Percentiles rank a stretch among this genome's conserved stretches.
phyloP scores from a whole-genome alignment of 2,797 vertebrate species.

The Ambastaia sidthimunki region DNA sequence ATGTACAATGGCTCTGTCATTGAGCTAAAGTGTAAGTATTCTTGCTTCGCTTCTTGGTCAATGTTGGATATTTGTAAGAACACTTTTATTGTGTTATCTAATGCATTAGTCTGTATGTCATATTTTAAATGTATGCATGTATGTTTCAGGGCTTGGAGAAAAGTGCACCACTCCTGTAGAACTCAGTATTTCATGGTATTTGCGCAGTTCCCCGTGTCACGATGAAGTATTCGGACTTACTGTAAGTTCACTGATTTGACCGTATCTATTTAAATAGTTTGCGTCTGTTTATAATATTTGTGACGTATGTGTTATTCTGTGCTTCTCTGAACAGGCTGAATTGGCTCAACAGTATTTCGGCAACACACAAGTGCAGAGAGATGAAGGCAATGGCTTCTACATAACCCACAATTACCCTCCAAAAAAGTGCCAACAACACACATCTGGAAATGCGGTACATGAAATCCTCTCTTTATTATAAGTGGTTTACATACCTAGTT shows the following conservation, averaged over 20 bases:
- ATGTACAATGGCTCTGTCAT: slow-evolving; percentile 71
- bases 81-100: neutral
- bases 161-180: neutral
- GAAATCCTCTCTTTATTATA: neutral
- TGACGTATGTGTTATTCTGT: neutral
- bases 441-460: slow-evolving; percentile 56
- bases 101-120: neutral
- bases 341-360: neutral
- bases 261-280: neutral
- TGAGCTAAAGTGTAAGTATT: slow-evolving; percentile 68
- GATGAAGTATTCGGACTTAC: slow-evolving; percentile 68
- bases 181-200: slow-evolving; percentile 75
- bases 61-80: neutral
- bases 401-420: slow-evolving; percentile 54
- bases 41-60: neutral
- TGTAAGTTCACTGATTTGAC: slow-evolving; percentile 62
- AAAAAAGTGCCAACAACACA: slow-evolving; percentile 46
- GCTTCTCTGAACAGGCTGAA: slow-evolving; percentile 35
- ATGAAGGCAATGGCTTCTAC: slow-evolving; percentile 69
- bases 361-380: rapidly evolving
- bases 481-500: neutral
- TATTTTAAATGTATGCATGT: neutral
- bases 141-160: slow-evolving; percentile 36
- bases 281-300: neutral
- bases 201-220: slow-evolving; percentile 79